A percentile compares a stretch with the other conserved stretches of the same genome.
Conservation (phyloP, 2,888 invertebrate genomes). For the Drosophila rubida region DNA sequence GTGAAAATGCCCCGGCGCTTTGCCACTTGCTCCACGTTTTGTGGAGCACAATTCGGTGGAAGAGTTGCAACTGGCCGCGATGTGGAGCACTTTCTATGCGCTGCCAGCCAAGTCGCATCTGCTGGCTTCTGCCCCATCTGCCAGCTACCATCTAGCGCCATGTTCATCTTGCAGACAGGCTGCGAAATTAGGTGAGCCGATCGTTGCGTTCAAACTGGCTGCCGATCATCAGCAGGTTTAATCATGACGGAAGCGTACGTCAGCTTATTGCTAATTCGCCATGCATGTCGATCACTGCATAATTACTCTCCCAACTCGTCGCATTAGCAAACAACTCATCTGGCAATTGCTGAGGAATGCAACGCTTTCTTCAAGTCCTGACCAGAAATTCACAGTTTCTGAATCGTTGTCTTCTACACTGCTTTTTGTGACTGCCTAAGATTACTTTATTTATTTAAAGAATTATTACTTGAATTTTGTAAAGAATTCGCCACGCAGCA, state of each 20-base stretch:
- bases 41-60: constrained; percentile 33
- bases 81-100: constrained; percentile 48
- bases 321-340: no score
- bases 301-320: neutral
- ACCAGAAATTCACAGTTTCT: no score
- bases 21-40: constrained; percentile 18
- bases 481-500: no score
- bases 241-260: neutral
- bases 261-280: neutral
- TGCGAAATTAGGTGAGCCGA: constrained; percentile 18
- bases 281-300: neutral
- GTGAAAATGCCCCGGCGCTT: constrained; percentile 39
- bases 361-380: no score
- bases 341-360: no score
- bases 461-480: no score
- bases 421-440: no score
- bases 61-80: constrained; percentile 14
- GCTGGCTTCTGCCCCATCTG: neutral
- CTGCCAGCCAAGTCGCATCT: neutral
- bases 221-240: constrained; percentile 2
- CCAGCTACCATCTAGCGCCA: neutral
- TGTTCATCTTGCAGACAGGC: constrained; percentile 3
- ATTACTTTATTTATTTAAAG: no score
- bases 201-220: constrained; percentile 1
- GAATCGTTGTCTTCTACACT: no score